These are phyloP conservation scores for Heterodera schachtii DNA, from an alignment of 1,140 invertebrate species.

Conservation along the genomic window DNA sequence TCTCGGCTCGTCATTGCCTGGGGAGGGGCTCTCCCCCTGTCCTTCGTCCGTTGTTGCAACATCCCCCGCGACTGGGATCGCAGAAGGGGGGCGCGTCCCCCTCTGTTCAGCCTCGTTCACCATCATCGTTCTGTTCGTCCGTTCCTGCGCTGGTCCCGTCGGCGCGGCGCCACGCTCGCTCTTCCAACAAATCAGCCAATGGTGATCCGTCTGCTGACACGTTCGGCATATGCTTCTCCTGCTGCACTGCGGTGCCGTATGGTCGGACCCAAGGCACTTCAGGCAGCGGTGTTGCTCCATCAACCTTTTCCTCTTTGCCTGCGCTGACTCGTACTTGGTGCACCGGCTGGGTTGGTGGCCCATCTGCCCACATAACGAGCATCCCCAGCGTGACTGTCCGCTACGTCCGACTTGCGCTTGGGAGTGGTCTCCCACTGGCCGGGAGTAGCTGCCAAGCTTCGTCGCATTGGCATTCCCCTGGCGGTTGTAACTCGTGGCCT, in stretches of 20 bases:
- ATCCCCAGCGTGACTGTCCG: background rate
- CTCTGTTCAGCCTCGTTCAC: too few relatives aligned
- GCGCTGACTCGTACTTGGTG: background rate
- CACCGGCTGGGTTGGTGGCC: background rate
- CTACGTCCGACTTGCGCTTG: too few relatives aligned
- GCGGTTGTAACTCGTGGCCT: too few relatives aligned
- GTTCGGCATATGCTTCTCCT: background rate
- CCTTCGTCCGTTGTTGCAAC: too few relatives aligned
- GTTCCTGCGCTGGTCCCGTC: background rate
- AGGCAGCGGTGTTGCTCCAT: background rate
- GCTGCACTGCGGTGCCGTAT: background rate
- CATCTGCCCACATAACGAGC: background rate
- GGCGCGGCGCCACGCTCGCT: too few relatives aligned
- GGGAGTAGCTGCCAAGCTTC: too few relatives aligned
- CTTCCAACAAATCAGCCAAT: background rate
- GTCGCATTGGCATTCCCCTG: too few relatives aligned
- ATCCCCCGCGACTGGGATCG: too few relatives aligned
- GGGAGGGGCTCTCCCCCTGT: too few relatives aligned
- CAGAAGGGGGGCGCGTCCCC: too few relatives aligned
- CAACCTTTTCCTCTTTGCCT: background rate
- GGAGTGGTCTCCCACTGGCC: too few relatives aligned
- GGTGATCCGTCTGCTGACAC: background rate
- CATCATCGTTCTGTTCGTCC: background rate
- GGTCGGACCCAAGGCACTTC: background rate
- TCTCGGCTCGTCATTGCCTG: too few relatives aligned